phyloP scores from a whole-genome alignment of 1,140 invertebrate species.

The Heliconius congener region DNA sequence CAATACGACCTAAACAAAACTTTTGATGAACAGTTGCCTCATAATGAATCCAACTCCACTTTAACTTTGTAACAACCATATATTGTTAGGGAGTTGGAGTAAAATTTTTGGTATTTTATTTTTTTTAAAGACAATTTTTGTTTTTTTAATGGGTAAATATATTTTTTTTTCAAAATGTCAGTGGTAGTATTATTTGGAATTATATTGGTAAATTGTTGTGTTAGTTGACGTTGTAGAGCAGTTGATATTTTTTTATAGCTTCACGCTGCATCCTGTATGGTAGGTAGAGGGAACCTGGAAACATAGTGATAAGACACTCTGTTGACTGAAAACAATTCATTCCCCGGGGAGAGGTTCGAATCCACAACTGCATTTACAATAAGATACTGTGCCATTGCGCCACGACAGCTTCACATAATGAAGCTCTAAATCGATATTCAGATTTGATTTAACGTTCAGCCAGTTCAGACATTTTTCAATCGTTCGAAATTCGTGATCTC shows the following conservation, averaged over 20 bases:
- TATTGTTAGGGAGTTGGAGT: constrained; percentile 20
- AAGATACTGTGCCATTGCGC: too few species aligned
- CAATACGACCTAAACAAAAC: constrained; percentile 88
- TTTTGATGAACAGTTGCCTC: constrained; percentile 25
- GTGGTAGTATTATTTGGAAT: neutral
- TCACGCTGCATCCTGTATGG: too few species aligned
- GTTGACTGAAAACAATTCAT: too few species aligned
- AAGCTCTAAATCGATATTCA: too few species aligned
- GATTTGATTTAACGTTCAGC: neutral
- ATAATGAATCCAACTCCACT: constrained; percentile 25
- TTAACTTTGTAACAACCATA: constrained; percentile 23
- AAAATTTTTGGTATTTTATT: constrained; percentile 9
- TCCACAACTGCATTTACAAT: too few species aligned
- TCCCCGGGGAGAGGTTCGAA: too few species aligned
- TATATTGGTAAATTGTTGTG: neutral
- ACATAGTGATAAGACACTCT: too few species aligned
- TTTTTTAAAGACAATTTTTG: neutral
- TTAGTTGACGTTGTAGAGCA: too few species aligned
- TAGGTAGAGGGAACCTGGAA: too few species aligned
- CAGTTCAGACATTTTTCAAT: neutral
- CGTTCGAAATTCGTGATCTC: constrained; percentile 5
- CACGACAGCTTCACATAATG: too few species aligned
- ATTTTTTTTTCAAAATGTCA: neutral
- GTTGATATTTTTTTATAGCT: too few species aligned
- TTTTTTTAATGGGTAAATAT: neutral